Conservation (phyloP, 2,113 vertebrate genomes). For the Miniopterus natalensis region DNA sequence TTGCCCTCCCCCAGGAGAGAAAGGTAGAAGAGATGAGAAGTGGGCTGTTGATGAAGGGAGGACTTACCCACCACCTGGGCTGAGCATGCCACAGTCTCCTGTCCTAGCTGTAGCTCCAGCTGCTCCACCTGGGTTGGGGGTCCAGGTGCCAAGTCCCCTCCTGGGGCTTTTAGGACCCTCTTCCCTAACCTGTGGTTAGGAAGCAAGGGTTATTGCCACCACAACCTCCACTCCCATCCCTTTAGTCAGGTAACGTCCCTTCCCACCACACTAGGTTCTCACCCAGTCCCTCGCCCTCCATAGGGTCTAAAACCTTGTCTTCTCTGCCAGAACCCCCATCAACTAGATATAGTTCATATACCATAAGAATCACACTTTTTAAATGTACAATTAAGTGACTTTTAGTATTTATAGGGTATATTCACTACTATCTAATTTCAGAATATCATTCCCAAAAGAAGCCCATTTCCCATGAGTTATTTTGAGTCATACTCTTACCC, state of each 20-base stretch:
- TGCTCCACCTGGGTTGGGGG: constrained; percentile 86
- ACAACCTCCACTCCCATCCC: neutral
- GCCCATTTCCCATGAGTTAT: neutral
- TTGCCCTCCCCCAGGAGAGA: neutral
- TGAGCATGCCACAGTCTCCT: constrained; percentile 90
- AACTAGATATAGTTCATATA: neutral
- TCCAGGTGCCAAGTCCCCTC: constrained; percentile 67
- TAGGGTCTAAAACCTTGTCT: neutral
- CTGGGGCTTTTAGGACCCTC: constrained; percentile 71
- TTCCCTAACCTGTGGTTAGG: constrained; percentile 84
- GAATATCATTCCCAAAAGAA: neutral
- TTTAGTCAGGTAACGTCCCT: neutral
- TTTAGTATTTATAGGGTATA: neutral
- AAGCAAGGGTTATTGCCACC: constrained; percentile 52
- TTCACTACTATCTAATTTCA: neutral
- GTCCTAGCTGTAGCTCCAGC: constrained; percentile 92
- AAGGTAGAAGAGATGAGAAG: neutral
- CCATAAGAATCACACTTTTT: neutral
- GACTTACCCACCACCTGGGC: constrained; percentile 93
- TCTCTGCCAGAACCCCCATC: neutral
- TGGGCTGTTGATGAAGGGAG: neutral
- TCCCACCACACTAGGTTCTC: neutral
- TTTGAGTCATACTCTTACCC: constrained; percentile 88
- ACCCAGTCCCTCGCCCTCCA: neutral
- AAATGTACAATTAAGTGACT: neutral